Conservation (phyloP, 2,113 vertebrate genomes). For the Neolamprologus modestus region DNA sequence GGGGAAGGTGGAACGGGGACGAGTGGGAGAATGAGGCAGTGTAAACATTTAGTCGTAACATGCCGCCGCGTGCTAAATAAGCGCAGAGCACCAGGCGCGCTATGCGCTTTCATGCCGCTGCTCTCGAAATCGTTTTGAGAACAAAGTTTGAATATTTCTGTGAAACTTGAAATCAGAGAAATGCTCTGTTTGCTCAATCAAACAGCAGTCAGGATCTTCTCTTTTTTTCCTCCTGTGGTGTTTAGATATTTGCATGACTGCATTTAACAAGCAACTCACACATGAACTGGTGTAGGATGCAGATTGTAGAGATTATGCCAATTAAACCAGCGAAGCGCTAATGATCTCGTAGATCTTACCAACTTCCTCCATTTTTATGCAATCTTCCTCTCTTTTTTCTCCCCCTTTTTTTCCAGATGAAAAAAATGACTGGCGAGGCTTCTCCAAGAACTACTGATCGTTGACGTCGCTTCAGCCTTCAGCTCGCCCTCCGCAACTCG, state of each 20-base stretch:
- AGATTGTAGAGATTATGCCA: not conserved
- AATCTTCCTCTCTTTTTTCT: not conserved
- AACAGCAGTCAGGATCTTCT: not conserved
- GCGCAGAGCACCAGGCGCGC: not conserved
- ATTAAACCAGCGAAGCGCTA: not conserved
- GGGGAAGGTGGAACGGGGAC: constrained; percentile 28
- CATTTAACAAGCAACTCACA: not conserved
- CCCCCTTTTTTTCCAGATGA: constrained; percentile 41
- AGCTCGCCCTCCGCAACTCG: not conserved
- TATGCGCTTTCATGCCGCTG: not conserved
- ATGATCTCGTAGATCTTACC: not conserved
- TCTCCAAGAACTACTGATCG: constrained; percentile 48
- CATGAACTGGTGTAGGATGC: not conserved
- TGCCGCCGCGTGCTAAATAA: not conserved
- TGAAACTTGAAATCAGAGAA: not conserved
- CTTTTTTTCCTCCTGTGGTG: not conserved
- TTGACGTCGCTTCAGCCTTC: constrained; percentile 42
- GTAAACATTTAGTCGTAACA: constrained; percentile 53
- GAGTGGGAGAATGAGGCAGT: constrained; percentile 21
- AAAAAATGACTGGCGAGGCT: constrained; percentile 57
- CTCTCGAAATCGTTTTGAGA: not conserved
- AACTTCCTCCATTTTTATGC: not conserved
- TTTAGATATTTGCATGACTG: not conserved
- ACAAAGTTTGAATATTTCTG: not conserved
- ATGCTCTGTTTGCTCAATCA: not conserved